Evolutionary conservation across 2,113 vertebrate species (phyloP), one percentile per base, ranked within the genome.

Genomic region (Chionodraco myersi): DNA sequence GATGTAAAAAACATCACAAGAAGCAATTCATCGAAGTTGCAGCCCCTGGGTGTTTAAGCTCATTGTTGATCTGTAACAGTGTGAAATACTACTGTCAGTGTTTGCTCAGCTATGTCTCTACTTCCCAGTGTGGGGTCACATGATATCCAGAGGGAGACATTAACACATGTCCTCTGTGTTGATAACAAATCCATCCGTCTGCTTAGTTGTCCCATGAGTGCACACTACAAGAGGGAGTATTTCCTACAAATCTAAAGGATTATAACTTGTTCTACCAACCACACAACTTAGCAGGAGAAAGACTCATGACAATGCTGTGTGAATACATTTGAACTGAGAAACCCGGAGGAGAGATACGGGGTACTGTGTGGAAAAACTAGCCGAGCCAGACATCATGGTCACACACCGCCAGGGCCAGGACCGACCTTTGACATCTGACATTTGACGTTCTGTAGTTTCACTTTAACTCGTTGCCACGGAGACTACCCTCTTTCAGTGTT

Each of bases 401-500:
- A 8, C 1, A 15, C 30, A 34, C 6, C 23, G n/a, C 16, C 56
- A 51, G 4, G 1, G 11, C 12, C 36, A 41, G 41, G 13, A 4
- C 11, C 30, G 48, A 14, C 2, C 1, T 36, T 57, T 63, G 6
- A 3, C 56, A 21, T 44, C 34, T 6, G 36, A 41, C 36, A 41
- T 21, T 21, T 21, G 21, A 21, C 21, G 21, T 41, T 79, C 51
- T 58, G 61, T 12, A 68, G 26, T 59, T 45, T 51, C 36, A 8
- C 67, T 63, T 51, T 16, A 21, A 12, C 45, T 61, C 56, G 41
- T 64, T 18, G n/a, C 56, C 51, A 48, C 52, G 44, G 23, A 78
- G 53, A 78, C 53, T 47, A 59, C 36, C 30, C 26, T 44, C 53
- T 52, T 16, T 72, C 72, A 70, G 2, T 66, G 66, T 44, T 21